phyloP scores from a whole-genome alignment of 2,113 vertebrate species.

The Dendropsophus ebraccatus region DNA sequence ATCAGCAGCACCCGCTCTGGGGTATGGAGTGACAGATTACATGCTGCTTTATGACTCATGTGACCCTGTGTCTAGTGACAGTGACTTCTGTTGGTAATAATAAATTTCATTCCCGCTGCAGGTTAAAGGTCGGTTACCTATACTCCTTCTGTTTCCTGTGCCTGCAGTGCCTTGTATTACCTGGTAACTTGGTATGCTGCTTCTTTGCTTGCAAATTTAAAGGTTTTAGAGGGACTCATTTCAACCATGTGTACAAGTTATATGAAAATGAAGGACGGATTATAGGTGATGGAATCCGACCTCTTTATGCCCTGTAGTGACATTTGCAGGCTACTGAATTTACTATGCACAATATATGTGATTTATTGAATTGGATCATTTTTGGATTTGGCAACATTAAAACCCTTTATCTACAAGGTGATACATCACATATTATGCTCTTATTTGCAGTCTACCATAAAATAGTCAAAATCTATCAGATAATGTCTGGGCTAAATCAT shows the following conservation, averaged over 20 bases:
- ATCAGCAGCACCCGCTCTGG: slow-evolving; percentile 44
- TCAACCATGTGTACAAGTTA: not conserved
- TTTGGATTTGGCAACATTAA: too few relatives aligned
- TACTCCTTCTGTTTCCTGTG: not conserved
- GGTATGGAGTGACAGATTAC: slow-evolving; percentile 30
- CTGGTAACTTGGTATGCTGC: not conserved
- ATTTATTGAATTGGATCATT: too few relatives aligned
- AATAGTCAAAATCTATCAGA: not conserved
- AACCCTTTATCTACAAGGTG: not conserved
- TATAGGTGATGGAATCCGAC: not conserved
- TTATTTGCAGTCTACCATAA: not conserved
- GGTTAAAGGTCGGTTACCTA: slow-evolving; percentile 14
- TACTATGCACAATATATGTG: not conserved
- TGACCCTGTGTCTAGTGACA: slow-evolving; percentile 32
- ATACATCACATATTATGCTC: not conserved
- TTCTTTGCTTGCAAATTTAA: not conserved
- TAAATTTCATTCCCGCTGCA: slow-evolving; percentile 11
- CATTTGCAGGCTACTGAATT: not conserved
- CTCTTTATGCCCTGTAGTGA: not conserved
- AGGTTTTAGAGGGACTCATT: not conserved
- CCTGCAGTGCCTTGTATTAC: not conserved
- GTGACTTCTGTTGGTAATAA: not conserved
- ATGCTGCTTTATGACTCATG: slow-evolving; percentile 31
- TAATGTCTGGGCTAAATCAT: not conserved
- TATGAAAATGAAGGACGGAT: not conserved